phyloP scores from a whole-genome alignment of 2,888 invertebrate genomes.

The Mesorhabditis spiculigera region DNA sequence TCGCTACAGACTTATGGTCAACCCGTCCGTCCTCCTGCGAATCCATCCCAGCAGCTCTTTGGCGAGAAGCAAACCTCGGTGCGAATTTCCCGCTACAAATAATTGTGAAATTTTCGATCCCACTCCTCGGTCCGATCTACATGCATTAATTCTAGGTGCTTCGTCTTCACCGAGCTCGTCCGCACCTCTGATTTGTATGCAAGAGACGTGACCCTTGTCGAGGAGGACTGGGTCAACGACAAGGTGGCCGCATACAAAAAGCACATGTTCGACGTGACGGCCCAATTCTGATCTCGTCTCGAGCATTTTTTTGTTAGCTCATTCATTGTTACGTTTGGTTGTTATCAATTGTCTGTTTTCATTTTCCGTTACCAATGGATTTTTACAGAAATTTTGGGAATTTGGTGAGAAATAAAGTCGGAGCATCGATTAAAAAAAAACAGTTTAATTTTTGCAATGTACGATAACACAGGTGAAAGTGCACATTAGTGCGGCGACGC shows the following conservation, averaged over 20 bases:
- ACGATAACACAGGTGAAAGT: no score
- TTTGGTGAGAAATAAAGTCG: no score
- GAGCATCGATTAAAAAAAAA: no score
- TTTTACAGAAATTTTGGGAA: no score
- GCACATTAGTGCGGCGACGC: no score
- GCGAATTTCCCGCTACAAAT: background rate
- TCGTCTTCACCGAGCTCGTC: slow-evolving; percentile 53
- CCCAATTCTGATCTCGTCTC: no score
- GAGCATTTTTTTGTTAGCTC: no score
- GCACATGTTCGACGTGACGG: background rate
- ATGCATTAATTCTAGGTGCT: slow-evolving; percentile 17
- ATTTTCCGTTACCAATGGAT: no score
- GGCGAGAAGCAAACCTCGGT: slow-evolving; percentile 16
- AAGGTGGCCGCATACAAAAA: slow-evolving; percentile 25
- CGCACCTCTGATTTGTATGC: slow-evolving; percentile 49
- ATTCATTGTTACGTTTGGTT: no score
- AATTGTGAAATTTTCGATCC: background rate
- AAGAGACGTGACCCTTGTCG: slow-evolving; percentile 39
- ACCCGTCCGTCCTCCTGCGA: slow-evolving; percentile 37
- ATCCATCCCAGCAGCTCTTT: slow-evolving; percentile 50
- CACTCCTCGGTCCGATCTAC: background rate
- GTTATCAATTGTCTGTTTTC: no score
- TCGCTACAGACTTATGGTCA: slow-evolving; percentile 39
- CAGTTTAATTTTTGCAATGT: no score
- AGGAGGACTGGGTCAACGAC: slow-evolving; percentile 34